A percentile compares a stretch with the other conserved stretches of the same genome.
These are phyloP conservation scores for Taxidea taxus DNA, from an alignment of 2,113 vertebrate species.

Conservation along the genomic window DNA sequence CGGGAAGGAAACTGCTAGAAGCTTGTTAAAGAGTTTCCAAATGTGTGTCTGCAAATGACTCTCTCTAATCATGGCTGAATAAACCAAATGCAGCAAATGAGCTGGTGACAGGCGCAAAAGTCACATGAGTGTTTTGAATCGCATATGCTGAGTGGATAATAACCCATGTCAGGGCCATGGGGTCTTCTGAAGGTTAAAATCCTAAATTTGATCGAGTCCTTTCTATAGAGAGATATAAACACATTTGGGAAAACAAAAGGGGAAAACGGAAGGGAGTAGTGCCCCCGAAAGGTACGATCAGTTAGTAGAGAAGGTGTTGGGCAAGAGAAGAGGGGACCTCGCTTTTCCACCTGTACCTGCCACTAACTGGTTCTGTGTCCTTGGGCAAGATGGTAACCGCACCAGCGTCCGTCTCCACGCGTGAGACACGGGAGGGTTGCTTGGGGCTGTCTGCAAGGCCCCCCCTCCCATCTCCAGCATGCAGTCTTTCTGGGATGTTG, in stretches of 20 bases:
- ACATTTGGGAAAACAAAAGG: neutral
- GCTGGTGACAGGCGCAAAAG: conserved; percentile 46
- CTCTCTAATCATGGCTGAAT: conserved; percentile 73
- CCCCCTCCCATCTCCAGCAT: neutral
- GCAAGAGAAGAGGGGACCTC: neutral
- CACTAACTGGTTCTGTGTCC: neutral
- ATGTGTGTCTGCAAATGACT: conserved; percentile 72
- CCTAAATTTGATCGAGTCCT: conserved; percentile 12
- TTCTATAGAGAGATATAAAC: neutral
- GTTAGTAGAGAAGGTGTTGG: neutral
- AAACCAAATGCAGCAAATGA: conserved; percentile 68
- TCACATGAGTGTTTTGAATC: conserved; percentile 40
- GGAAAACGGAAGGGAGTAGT: neutral
- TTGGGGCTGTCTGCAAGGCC: accelerated
- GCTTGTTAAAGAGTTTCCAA: conserved; percentile 76
- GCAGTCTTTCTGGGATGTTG: neutral
- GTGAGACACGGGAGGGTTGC: neutral
- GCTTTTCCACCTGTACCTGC: neutral
- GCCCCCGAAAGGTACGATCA: neutral
- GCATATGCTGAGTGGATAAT: conserved; percentile 61
- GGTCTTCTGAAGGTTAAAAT: conserved; percentile 61
- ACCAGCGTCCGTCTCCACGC: neutral
- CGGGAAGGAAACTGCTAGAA: conserved; percentile 63
- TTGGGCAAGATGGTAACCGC: neutral
- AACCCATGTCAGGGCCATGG: neutral